phyloP scores from a whole-genome alignment of 2,113 vertebrate species.

The Melanotaenia duboulayi region DNA sequence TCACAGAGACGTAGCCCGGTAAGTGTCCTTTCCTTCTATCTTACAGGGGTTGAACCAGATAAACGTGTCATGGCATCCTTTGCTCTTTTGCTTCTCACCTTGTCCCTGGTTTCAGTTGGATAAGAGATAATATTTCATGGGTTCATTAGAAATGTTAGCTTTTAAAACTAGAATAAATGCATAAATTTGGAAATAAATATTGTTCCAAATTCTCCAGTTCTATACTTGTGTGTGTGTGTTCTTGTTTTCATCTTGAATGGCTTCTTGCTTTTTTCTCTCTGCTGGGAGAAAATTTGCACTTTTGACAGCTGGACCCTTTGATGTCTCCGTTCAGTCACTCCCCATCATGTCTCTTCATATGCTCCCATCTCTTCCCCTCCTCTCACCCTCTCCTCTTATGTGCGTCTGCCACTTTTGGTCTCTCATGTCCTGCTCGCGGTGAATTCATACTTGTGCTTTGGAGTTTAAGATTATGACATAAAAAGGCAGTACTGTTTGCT shows the following conservation, averaged over 20 bases:
- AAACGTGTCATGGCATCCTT: slow-evolving; percentile 12
- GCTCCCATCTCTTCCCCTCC: slow-evolving; percentile 1
- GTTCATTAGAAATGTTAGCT: slow-evolving; percentile 2
- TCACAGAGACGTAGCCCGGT: slow-evolving; percentile 99
- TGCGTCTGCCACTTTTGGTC: slow-evolving; percentile 18
- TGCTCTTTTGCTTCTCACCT: slow-evolving; percentile 26
- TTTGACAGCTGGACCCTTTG: slow-evolving; percentile 67
- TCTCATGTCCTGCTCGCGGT: slow-evolving; percentile 10
- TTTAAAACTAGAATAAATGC: background rate
- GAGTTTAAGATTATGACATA: slow-evolving; percentile 17
- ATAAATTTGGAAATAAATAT: background rate
- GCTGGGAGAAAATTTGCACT: slow-evolving; percentile 34
- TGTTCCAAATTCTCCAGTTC: background rate
- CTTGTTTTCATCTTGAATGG: slow-evolving; percentile 24
- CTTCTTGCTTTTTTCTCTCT: slow-evolving; percentile 18
- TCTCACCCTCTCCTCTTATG: background rate
- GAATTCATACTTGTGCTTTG: slow-evolving; percentile 17
- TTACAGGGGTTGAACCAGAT: slow-evolving; percentile 33
- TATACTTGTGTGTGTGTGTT: background rate
- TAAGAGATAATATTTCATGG: slow-evolving; percentile 1
- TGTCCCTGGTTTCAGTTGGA: background rate
- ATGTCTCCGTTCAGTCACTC: slow-evolving; percentile 61
- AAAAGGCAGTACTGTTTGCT: background rate
- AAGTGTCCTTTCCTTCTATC: slow-evolving; percentile 78
- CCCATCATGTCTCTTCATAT: slow-evolving; percentile 39